Base-by-base conservation (phyloP, 1,140 invertebrate species). In the Potamilus streckersoni region DNA sequence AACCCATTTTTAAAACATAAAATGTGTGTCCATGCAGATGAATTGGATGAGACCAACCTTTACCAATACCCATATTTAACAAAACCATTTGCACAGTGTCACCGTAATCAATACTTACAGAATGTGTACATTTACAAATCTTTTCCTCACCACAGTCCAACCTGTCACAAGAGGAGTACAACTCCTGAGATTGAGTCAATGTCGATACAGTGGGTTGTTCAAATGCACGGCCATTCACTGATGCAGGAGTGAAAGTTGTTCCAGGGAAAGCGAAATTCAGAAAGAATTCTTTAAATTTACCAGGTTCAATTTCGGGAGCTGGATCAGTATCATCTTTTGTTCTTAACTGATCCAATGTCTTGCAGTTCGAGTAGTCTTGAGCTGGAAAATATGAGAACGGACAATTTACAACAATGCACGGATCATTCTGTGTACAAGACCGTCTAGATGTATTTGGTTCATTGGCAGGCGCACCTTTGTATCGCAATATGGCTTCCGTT, bases 1-100 rank as follows among this genome's bases (percentile, higher is more conserved):
- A 38, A 17, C 74, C 93, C 74, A 92, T 90, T n/a, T 89, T 93
- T 0, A 93, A 91, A 1, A 94, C 90, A 81, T 93, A 92, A 85
- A 94, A 94, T 82, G 90, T 92, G 86, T 94, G 93, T 12, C 94
- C 94, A 82, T 95, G 94, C 2, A 94, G 86, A 85, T 95, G 94
- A 79, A 94, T 93, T 17, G 94, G 92, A 82, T 94, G 91, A 74
- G 91, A 90, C 23, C 58, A 49, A 65, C 93, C 91, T 6, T 92
- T 90, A 80, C 92, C 91, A 27, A 92, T 92, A 78, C 92, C 93
- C 91, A 78, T 66, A 82, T 78, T 80, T 84, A 76, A 71, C 69
- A 72, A 20, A 60, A 69, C 71, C 5, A 76, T 38, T 56, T 73
- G 70, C 19, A 73, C 38, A 11, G 56, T 64, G 31, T 73, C 71